Evolutionary conservation across 1,140 invertebrate genomes (phyloP).

Genomic region (Musca vetustissima): DNA sequence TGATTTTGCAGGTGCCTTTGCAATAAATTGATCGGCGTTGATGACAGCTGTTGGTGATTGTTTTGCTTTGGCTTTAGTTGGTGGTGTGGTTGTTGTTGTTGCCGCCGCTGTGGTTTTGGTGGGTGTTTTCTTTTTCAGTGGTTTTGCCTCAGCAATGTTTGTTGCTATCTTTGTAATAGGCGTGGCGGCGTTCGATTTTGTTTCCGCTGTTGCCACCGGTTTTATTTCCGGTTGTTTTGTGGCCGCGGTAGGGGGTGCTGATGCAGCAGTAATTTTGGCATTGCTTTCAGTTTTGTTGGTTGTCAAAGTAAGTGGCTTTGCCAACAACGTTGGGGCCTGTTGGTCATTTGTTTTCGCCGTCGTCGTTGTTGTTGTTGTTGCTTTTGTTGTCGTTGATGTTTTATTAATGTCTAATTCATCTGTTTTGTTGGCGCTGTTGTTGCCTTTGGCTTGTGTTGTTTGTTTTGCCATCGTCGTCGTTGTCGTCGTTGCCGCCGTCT

Average conservation of each 20-base stretch:
- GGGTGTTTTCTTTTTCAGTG: background rate
- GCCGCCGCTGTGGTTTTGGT: slow-evolving; percentile 35
- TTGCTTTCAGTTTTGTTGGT: background rate
- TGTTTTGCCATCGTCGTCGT: background rate
- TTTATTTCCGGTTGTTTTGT: slow-evolving; percentile 28
- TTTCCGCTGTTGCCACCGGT: slow-evolving; percentile 42
- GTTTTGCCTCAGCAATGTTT: background rate
- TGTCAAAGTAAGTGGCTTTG: slow-evolving; percentile 22
- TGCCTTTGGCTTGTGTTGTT: slow-evolving; percentile 26
- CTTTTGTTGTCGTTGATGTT: slow-evolving; percentile 27
- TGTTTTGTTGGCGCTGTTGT: slow-evolving; percentile 33
- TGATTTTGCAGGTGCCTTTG: slow-evolving; percentile 45
- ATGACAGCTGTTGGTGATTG: slow-evolving; percentile 33
- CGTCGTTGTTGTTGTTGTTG: slow-evolving; percentile 12
- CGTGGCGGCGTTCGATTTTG: slow-evolving; percentile 25
- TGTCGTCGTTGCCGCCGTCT: too few relatives aligned
- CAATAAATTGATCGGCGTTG: slow-evolving; percentile 55
- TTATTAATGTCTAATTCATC: slow-evolving; percentile 31
- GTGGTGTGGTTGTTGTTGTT: background rate
- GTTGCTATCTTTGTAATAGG: too few relatives aligned
- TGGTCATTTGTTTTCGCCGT: background rate
- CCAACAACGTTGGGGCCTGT: background rate
- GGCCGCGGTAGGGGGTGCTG: background rate
- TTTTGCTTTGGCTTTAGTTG: slow-evolving; percentile 19
- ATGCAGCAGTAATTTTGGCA: background rate